Evolutionary conservation across 2,113 vertebrate genomes (phyloP), one percentile per base, ranked within the genome.

Genomic region (Fulmarus glacialis): DNA sequence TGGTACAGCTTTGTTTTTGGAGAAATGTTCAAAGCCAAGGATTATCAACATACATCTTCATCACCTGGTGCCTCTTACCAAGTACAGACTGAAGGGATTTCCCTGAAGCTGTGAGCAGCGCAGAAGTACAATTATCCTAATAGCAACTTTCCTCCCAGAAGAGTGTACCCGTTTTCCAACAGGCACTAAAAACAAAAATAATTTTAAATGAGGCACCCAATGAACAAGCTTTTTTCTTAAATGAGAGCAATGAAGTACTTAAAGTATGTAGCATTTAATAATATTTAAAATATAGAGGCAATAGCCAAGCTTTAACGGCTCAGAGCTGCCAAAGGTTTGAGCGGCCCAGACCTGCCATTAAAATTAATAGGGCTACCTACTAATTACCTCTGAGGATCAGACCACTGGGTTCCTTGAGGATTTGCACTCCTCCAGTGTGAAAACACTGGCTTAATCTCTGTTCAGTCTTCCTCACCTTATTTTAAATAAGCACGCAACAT

Each of bases 311-410:
- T 94, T 91, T 96, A 96, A 93, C 21, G 12, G 91, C 95, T 87
- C 93, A 95, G 78, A 95, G 94, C 78, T 96, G 87, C 91, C 95
- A 93, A n/a, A n/a, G n/a, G n/a, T n/a, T n/a, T n/a, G n/a, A n/a
- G n/a, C 21, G 12, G 91, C 95, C 85, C 93, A 95, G 78, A 95
- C 93, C 78, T 96, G 87, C 91, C 95, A 93, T 96, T 91, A 96
- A 93, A 97, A 95, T 91, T 96, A 96, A 95, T 91, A 96, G 87
- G 79, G 89, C 74, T 97, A 96, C 93, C 85, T 90, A 80, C 91
- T 96, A 95, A 97, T 97, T 95, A 91, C 78, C 89, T 96, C 91
- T 67, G 87, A 96, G 89, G 79, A 94, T 82, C 89, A 94, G 93
- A 93, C 66, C 83, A 93, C 19, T 34, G 38, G 42, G 66, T 90